Conservation (phyloP, 2,113 vertebrate genomes). For the Ochotona princeps region DNA sequence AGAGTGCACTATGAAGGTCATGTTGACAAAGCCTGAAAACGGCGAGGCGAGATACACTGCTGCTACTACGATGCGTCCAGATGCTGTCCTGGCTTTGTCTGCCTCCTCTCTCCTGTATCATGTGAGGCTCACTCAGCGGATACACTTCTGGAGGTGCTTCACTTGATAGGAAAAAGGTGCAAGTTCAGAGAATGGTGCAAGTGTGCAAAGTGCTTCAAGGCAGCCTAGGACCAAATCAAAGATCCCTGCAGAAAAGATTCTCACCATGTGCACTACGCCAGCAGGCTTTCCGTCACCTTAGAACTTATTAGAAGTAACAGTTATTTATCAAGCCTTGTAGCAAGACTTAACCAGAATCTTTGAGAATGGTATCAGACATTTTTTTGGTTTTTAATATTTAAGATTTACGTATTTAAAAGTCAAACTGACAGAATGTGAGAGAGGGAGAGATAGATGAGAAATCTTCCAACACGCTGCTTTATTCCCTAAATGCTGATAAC, state of each 20-base stretch:
- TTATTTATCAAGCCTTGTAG: neutral
- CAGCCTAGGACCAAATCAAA: neutral
- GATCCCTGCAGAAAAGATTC: neutral
- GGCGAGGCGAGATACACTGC: neutral
- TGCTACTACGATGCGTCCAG: neutral
- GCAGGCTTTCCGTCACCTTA: neutral
- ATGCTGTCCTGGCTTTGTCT: neutral
- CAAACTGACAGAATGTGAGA: no score
- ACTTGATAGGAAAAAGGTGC: neutral
- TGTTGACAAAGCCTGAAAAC: neutral
- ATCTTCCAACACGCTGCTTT: no score
- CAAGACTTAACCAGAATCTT: neutral
- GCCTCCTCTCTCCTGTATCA: neutral
- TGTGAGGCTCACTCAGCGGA: neutral
- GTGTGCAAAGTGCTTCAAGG: rapidly evolving
- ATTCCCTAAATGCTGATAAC: no score
- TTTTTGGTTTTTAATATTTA: no score
- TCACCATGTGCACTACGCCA: neutral
- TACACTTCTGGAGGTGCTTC: neutral
- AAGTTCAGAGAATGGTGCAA: neutral
- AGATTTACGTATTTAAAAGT: no score
- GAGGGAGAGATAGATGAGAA: no score
- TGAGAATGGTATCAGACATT: neutral
- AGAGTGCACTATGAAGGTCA: neutral
- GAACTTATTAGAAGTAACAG: neutral